Base-by-base conservation (phyloP, 2,888 invertebrate species). In the Agrochola macilenta region DNA sequence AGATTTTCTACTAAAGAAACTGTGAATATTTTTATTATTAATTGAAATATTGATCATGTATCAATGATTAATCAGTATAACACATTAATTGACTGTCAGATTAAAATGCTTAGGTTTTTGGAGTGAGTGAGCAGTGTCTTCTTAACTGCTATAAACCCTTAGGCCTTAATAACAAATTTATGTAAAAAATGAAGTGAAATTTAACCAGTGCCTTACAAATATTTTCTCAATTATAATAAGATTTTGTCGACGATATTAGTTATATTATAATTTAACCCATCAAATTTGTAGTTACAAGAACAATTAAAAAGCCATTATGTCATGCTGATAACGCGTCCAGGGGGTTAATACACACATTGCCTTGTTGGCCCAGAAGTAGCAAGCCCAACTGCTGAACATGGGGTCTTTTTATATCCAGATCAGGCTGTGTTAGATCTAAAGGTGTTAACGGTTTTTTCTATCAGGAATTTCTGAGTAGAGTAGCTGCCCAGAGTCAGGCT, bases 11-110 rank as follows among this genome's bases (percentile, higher is more conserved):
- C 9, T 20, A 26, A 20, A 8, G 7, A 30, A 80, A 26, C 4
- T 43, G n/a, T 8, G 11, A 54, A 39, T 30, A 64, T 79, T 61
- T 57, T 20, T 20, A 60, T 61, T 35, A 46, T 54, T 46, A 20
- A 64, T 69, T 64, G 12, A 43, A 49, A 61, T 58, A 81, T 23
- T n/a, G 26, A 9, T 0, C 23, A 26, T 26, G 26, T 63, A 78
- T 64, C 39, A 39, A 39, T 26, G n/a, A 60, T 23, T 49, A 26
- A 46, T 11, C 14, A 61, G 43, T 54, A 60, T 49, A 74, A 46
- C 26, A 35, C 20, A 54, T 61, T 61, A 54, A 57, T 61, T 60
- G 9, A 60, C n/a, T 61, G 52, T 49, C 17, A 35, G 39, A 76
- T n/a, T 17, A 65, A 35, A 46, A 57, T 20, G 2, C 30, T 58